Base-by-base conservation (phyloP, 2,113 vertebrate species). In the Chitala chitala region DNA sequence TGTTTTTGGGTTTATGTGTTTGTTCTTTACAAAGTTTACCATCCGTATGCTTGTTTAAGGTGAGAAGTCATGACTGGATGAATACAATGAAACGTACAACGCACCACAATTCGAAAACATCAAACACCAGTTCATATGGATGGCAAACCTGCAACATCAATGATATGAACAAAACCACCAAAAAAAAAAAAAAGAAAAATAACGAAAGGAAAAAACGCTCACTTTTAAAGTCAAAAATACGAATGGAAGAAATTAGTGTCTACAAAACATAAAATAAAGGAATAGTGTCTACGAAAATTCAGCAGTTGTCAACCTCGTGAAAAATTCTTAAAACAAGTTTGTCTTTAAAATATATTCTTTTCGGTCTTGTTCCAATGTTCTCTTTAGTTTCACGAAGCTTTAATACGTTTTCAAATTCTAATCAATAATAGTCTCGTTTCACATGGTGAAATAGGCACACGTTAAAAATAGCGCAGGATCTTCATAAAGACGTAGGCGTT, bases 401-500 rank as follows among this genome's bases (percentile, higher is more conserved):
- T 72, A 40, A 55, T 26, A 22, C 51, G 24, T 38, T 38, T n/a
- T 72, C n/a, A 61, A 50, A 63, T 73, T 2, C 46, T 61, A n/a
- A 48, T 17, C 74, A 76, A 82, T 38, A 72, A 61, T 42, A 48
- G 24, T 61, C 56, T 40, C 5, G 38, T n/a, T 38, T 20, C 22
- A 36, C 26, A 17, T 6, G 6, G 26, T 44, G 12, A 51, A 31
- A 42, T 48, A 51, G 29, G 56, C 77, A 68, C 80, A 50, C 55
- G 78, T 74, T 90, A 84, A 88, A 83, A 85, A 87, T 0, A 36
- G 0, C 75, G 81, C 80, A 85, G 83, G 71, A 90, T 93, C 91
- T 94, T 94, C 89, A 94, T 93, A 94, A 94, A 94, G 93, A 95
- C 87, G 88, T 84, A 76, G 91, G 81, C 82, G 88, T 93, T 93